Percentiles rank a stretch among this genome's conserved stretches.
Conservation (phyloP, 2,888 invertebrate species). For the Drosophila flavopinicola region DNA sequence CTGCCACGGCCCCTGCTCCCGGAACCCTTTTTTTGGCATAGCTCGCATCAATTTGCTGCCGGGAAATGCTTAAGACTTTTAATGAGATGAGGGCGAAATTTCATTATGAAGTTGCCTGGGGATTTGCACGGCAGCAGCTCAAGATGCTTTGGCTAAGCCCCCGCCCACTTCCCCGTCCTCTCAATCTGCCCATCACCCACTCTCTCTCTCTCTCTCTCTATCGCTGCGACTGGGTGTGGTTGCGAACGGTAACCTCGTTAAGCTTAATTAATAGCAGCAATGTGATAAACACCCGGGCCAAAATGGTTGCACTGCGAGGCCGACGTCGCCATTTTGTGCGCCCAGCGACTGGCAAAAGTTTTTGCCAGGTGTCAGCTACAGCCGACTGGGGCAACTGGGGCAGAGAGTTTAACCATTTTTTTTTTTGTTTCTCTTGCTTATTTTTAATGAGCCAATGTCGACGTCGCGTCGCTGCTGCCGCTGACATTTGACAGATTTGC, state of each 20-base stretch:
- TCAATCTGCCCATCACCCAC: neutral
- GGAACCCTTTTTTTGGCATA: constrained; percentile 41
- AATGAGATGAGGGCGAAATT: constrained; percentile 84
- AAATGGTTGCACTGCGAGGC: constrained; percentile 65
- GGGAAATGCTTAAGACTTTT: constrained; percentile 74
- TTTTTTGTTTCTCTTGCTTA: constrained; percentile 6
- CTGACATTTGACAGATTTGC: constrained; percentile 79
- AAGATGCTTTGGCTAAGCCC: constrained; percentile 49
- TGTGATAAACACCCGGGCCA: constrained; percentile 82
- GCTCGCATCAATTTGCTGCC: constrained; percentile 67
- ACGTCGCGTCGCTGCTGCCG: constrained; percentile 54
- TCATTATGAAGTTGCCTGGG: constrained; percentile 80
- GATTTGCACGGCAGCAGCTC: constrained; percentile 56
- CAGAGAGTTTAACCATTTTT: constrained; percentile 13
- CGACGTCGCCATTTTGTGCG: constrained; percentile 66
- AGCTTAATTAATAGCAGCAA: constrained; percentile 85
- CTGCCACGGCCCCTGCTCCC: neutral
- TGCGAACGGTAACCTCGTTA: constrained; percentile 85
- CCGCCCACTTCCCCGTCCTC: constrained; percentile 1
- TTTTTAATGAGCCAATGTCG: constrained; percentile 69
- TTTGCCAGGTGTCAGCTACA: constrained; percentile 73
- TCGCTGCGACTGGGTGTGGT: constrained; percentile 66
- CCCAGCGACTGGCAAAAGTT: constrained; percentile 47
- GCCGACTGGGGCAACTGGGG: constrained; percentile 26
- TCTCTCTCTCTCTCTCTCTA: neutral